Evolutionary conservation across 2,888 invertebrate genomes (phyloP).

Genomic region (Drosophila cracens): DNA sequence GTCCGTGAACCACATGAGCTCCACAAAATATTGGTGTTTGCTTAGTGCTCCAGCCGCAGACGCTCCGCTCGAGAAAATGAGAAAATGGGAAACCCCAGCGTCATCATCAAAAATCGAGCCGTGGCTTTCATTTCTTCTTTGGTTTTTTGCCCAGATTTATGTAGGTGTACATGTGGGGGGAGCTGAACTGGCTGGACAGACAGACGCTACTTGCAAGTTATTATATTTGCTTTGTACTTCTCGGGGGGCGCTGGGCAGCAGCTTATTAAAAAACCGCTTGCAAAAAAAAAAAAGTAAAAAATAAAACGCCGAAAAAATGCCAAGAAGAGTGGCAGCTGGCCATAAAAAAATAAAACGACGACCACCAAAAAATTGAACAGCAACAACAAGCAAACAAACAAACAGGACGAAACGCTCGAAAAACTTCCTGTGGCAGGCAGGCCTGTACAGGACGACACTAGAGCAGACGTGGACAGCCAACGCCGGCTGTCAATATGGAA

Average conservation of each 20-base stretch:
- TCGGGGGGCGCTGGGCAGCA: slow-evolving; percentile 51
- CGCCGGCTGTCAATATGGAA: slow-evolving; percentile 79
- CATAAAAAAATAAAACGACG: slow-evolving; percentile 65
- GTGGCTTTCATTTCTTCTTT: slow-evolving; percentile 51
- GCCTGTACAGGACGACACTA: slow-evolving; percentile 6
- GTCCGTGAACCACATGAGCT: slow-evolving; percentile 43
- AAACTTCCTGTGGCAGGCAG: slow-evolving; percentile 46
- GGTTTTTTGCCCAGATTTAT: slow-evolving; percentile 22
- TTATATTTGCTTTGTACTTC: slow-evolving; percentile 81
- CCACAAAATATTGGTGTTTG: slow-evolving; percentile 70
- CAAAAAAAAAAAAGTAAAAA: slow-evolving; percentile 39
- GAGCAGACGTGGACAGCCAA: slow-evolving; percentile 44
- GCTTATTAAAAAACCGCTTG: slow-evolving; percentile 74
- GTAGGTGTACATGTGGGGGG: slow-evolving; percentile 8
- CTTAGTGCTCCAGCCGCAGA: slow-evolving; percentile 69
- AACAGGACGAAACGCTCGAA: slow-evolving; percentile 2
- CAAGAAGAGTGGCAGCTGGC: slow-evolving; percentile 49
- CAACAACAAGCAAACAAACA: slow-evolving; percentile 34
- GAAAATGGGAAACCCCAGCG: slow-evolving; percentile 2
- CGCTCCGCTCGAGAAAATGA: slow-evolving; percentile 19
- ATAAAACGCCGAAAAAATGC: slow-evolving; percentile 32
- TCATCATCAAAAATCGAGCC: slow-evolving; percentile 44
- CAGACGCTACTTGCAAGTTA: slow-evolving; percentile 77
- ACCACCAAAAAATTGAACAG: slow-evolving; percentile 75
- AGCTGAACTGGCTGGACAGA: slow-evolving; percentile 48